Evolutionary conservation across 2,797 vertebrate species (phyloP).

Genomic region (Delichon dasypus): DNA sequence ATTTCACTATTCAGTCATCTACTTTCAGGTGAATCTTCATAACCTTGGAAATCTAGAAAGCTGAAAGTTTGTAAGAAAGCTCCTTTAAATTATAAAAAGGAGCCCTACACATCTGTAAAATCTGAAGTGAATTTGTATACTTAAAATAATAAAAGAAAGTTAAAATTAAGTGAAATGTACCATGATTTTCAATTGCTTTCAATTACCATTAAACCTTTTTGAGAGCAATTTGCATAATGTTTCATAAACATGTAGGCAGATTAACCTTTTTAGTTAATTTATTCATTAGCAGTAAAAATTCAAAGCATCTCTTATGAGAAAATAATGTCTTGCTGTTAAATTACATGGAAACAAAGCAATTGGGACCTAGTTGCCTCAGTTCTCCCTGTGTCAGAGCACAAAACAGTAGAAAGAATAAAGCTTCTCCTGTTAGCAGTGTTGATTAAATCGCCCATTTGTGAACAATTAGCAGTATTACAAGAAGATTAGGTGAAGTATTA

Average conservation of each 20-base stretch:
- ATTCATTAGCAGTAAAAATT: constrained; percentile 85
- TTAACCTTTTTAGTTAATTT: constrained; percentile 86
- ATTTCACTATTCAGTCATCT: constrained; percentile 9
- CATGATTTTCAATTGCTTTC: constrained; percentile 77
- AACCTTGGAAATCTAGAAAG: background rate
- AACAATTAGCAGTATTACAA: constrained; percentile 72
- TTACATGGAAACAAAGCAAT: constrained; percentile 81
- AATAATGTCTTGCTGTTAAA: constrained; percentile 82
- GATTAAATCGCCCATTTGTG: constrained; percentile 73
- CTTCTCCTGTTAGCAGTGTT: constrained; percentile 60
- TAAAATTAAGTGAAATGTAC: constrained; percentile 74
- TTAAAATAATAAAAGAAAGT: constrained; percentile 28
- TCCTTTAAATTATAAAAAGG: background rate
- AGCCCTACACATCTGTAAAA: constrained; percentile 48
- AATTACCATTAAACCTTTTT: constrained; percentile 81
- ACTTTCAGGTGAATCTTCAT: constrained; percentile 18
- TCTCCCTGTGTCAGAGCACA: constrained; percentile 64
- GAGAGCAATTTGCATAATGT: constrained; percentile 80
- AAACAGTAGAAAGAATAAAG: constrained; percentile 42
- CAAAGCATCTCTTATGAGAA: constrained; percentile 79
- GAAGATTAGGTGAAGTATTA: constrained; percentile 75
- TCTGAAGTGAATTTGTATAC: constrained; percentile 47
- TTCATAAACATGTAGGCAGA: constrained; percentile 83
- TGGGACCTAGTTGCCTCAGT: constrained; percentile 70
- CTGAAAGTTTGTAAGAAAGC: background rate